A percentile compares a stretch with the other conserved stretches of the same genome.
Conservation (phyloP, 2,113 vertebrate genomes). For the Mus musculus region GRCm39 chr8:79866001-79866500, state of each 20-base stretch:
- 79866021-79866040: not conserved
- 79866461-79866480: no score
- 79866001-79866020: not conserved
- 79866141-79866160: conserved; percentile 2
- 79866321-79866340: not conserved
- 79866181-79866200: not conserved
- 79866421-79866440: not conserved
- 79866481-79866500: fast-evolving
- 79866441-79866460: not conserved
- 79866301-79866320: not conserved
- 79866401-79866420: not conserved
- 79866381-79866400: not conserved
- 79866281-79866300: not conserved
- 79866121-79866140: not conserved
- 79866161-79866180: not conserved
- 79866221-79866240: not conserved
- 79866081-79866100: not conserved
- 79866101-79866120: not conserved
- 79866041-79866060: not conserved
- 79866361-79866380: not conserved
- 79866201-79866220: not conserved
- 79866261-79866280: not conserved
- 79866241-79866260: conserved; percentile 7
- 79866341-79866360: not conserved
- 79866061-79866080: not conserved